These are phyloP conservation scores for Eubucco bourcierii DNA, from an alignment of 2,113 vertebrate genomes.

Conservation along the genomic window DNA sequence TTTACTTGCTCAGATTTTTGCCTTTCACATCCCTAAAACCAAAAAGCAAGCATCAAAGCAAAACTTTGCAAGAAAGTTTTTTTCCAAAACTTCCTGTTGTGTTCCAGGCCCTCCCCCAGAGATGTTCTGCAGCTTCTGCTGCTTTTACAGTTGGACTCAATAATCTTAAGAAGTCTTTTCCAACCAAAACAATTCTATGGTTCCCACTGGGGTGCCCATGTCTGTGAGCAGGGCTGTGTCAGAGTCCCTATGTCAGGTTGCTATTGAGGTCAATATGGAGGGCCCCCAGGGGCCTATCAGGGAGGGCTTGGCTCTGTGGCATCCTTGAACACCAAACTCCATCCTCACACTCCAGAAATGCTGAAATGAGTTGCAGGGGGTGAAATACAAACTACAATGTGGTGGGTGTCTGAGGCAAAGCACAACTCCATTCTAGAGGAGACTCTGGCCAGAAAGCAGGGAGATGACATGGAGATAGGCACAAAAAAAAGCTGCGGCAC, in stretches of 20 bases:
- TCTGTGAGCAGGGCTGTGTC: background rate
- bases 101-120: background rate
- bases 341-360: background rate
- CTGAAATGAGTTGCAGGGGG: background rate
- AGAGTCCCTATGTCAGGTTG: rapidly evolving
- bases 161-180: no score
- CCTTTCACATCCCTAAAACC: background rate
- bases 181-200: background rate
- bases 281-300: no score
- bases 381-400: background rate
- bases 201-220: background rate
- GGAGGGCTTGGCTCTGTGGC: background rate
- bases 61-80: background rate
- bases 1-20: background rate
- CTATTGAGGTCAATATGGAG: rapidly evolving
- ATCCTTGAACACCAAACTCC: background rate
- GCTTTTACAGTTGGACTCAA: no score
- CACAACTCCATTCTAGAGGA: background rate
- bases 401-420: background rate
- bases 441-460: background rate
- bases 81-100: background rate
- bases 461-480: background rate
- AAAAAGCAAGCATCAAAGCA: background rate
- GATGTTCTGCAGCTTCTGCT: background rate
- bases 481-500: background rate